Evolutionary conservation across 2,113 vertebrate genomes (phyloP), one percentile per base, ranked within the genome.

Genomic region (Antigone vipio): DNA sequence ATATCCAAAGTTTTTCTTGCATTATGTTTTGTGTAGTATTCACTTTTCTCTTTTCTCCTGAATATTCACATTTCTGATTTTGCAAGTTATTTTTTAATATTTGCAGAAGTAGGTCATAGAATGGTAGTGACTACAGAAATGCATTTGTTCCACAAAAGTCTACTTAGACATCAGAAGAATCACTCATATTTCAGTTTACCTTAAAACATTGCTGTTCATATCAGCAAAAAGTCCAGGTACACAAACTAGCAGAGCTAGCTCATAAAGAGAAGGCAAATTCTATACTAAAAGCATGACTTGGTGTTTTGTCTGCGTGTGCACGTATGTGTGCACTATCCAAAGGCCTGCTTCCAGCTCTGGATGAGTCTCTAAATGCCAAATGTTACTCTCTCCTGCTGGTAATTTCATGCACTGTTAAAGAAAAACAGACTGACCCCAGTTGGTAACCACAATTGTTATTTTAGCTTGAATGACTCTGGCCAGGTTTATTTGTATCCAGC

Each of bases 271-370:
- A 49, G 18, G 20, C 0, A 63, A 93, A 71, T 34, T 67, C 64
- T 49, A 4, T 35, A 30, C 3, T 21, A 35, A 78, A 84, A 87
- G 2, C 5, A 29, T 30, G 3, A 69, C 4, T 49, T 0, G n/a
- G 12, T 23, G 26, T 73, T 85, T 50, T 35, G 5, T 18, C 34
- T 67, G 15, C 17, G 9, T 55, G 23, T 12, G 3, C 27, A 24
- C 0, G 0, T 15, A 3, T 2, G 1, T 15, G 13, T 29, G 15
- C 5, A 2, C 23, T 66, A 38, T 10, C 47, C 23, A 71, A 58
- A 86, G 44, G 18, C 23, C 27, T 67, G 30, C 29, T 72, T 75
- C 23, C 35, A 56, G 1, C 5, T 40, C 35, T 49, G 20, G 6
- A 21, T 22, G 49, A 67, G 15, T 55, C 23, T 52, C 35, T 68